Evolutionary conservation across 1,140 invertebrate species (phyloP).

Genomic region (Oreohelix idahoensis): DNA sequence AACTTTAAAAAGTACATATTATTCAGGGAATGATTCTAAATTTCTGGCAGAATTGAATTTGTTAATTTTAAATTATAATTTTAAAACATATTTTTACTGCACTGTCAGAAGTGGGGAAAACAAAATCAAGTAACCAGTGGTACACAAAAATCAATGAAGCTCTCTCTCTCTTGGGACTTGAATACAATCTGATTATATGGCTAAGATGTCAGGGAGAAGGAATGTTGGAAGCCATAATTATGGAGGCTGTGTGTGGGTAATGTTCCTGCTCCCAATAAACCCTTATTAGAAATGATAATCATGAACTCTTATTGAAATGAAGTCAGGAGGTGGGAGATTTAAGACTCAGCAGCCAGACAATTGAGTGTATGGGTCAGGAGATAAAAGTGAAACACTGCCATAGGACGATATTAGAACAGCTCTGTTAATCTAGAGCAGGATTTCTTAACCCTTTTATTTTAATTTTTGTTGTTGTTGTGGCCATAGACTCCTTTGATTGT

Average conservation of each 20-base stretch:
- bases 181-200: conserved; percentile 38
- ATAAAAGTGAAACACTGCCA: neutral
- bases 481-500: too few relatives aligned
- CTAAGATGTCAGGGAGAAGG: conserved; percentile 31
- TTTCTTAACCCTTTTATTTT: too few relatives aligned
- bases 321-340: neutral
- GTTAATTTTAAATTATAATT: too few relatives aligned
- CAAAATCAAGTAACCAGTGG: conserved; percentile 7
- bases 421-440: too few relatives aligned
- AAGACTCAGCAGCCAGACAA: neutral
- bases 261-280: neutral
- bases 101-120: neutral
- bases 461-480: too few relatives aligned
- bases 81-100: neutral
- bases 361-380: neutral
- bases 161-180: conserved; percentile 27
- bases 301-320: neutral
- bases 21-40: too few relatives aligned
- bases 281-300: neutral
- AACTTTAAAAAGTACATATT: too few relatives aligned
- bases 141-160: conserved; percentile 33
- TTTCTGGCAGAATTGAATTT: too few relatives aligned
- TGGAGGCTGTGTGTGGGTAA: neutral
- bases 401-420: neutral
- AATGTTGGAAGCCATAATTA: conserved; percentile 23